Conservation (phyloP, 2,797 vertebrate species). For the Zenarchopterus dispar region DNA sequence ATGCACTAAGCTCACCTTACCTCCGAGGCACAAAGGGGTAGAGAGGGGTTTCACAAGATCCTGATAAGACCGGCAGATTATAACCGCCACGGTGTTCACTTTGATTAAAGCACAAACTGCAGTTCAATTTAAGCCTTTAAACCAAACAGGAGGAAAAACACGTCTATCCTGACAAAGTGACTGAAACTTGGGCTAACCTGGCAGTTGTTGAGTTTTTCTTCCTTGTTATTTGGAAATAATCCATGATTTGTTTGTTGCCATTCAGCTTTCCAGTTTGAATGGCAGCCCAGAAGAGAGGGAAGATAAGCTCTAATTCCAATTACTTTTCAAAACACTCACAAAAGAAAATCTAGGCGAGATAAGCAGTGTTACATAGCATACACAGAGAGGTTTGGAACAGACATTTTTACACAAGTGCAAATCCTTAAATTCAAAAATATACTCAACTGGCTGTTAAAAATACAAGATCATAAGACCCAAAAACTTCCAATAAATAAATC, state of each 20-base stretch:
- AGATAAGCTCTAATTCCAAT: neutral
- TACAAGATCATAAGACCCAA: neutral
- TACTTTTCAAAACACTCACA: neutral
- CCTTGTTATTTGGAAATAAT: conserved; percentile 13
- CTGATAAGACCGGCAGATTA: conserved; percentile 58
- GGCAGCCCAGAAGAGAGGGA: neutral
- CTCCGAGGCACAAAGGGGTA: conserved; percentile 38
- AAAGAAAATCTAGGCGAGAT: neutral
- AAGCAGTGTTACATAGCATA: neutral
- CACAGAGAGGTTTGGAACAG: no score
- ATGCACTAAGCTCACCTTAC: conserved; percentile 31
- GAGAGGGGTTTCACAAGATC: conserved; percentile 52
- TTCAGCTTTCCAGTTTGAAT: conserved; percentile 13
- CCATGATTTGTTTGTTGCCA: neutral
- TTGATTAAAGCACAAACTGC: conserved; percentile 68
- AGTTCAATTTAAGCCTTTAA: conserved; percentile 63
- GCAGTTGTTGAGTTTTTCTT: conserved; percentile 15
- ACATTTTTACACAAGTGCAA: neutral
- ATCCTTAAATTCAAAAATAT: conserved; percentile 10
- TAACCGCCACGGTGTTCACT: conserved; percentile 52
- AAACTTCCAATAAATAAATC: neutral
- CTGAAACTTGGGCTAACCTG: conserved; percentile 18
- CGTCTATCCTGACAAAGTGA: neutral
- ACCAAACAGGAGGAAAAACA: conserved; percentile 40
- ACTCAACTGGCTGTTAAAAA: neutral